Evolutionary conservation across 2,797 vertebrate species (phyloP).

Genomic region (Spheniscus humboldti): DNA sequence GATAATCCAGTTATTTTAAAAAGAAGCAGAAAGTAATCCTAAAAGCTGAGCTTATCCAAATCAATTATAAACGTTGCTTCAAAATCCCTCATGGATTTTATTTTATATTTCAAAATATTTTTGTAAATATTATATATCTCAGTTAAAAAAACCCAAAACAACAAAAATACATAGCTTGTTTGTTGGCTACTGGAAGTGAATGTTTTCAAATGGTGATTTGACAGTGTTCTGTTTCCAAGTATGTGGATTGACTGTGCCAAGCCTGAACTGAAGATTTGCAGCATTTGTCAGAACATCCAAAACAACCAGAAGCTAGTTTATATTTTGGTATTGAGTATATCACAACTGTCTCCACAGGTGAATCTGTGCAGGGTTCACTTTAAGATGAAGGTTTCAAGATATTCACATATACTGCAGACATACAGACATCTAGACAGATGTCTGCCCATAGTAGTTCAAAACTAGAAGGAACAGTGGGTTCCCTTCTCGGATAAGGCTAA

Average conservation of each 20-base stretch:
- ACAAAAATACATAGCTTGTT: neutral
- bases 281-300: neutral
- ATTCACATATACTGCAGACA: neutral
- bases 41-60: slow-evolving; percentile 49
- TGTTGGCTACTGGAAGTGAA: neutral
- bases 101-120: neutral
- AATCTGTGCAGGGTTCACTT: neutral
- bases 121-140: neutral
- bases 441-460: neutral
- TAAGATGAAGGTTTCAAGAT: neutral
- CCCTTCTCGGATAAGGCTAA: neutral
- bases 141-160: neutral
- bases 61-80: slow-evolving; percentile 31
- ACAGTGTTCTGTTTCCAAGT: neutral
- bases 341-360: neutral
- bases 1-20: slow-evolving; percentile 50
- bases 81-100: neutral
- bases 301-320: neutral
- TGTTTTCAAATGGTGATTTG: neutral
- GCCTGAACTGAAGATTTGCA: neutral
- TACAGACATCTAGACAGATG: neutral
- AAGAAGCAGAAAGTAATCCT: slow-evolving; percentile 42
- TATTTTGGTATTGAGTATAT: neutral
- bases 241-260: neutral
- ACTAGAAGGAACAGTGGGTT: neutral